phyloP scores from a whole-genome alignment of 2,797 vertebrate genomes.

The Lepilemur ruficaudatus region DNA sequence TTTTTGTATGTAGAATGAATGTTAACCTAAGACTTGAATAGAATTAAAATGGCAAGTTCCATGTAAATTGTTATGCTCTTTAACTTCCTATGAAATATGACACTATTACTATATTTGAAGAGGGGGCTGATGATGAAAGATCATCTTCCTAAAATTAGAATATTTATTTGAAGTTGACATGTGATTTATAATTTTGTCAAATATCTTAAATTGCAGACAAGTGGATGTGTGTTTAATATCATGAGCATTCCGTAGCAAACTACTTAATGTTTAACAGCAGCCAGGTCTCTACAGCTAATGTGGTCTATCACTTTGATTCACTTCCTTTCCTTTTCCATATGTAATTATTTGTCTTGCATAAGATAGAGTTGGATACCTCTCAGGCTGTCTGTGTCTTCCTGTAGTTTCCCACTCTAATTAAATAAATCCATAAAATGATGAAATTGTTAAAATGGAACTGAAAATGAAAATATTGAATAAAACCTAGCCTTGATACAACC shows the following conservation, averaged over 20 bases:
- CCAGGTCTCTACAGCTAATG: neutral
- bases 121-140: neutral
- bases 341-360: neutral
- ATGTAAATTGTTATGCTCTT: neutral
- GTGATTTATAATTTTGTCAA: neutral
- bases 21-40: neutral
- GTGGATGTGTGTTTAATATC: neutral
- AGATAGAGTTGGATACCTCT: neutral
- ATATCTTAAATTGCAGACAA: neutral
- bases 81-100: neutral
- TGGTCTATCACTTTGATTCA: neutral
- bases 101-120: neutral
- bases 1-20: neutral
- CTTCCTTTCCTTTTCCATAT: slow-evolving; percentile 7
- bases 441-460: neutral
- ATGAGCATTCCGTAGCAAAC: neutral
- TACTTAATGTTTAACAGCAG: neutral
- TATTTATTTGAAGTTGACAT: neutral
- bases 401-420: neutral
- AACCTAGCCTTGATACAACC: neutral
- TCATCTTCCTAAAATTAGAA: neutral
- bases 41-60: neutral
- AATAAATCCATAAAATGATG: neutral
- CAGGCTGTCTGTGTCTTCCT: neutral
- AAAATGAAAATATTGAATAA: neutral